Conservation (phyloP, 2,888 invertebrate species). For the Mechanitis mazaeus region DNA sequence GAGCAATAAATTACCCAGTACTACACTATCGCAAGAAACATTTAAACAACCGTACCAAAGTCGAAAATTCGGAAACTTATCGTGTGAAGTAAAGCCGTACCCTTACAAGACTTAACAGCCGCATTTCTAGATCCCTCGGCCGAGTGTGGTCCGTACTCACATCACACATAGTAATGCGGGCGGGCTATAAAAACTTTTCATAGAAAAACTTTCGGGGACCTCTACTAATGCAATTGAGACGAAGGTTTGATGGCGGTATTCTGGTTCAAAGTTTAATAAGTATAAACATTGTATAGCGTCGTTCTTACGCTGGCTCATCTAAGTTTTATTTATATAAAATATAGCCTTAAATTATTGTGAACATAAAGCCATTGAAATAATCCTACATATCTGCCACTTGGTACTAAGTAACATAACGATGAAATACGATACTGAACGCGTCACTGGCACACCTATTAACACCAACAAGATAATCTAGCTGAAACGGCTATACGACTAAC, state of each 20-base stretch:
- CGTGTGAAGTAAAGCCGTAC: slow-evolving; percentile 28
- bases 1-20: slow-evolving; percentile 2
- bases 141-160: slow-evolving; percentile 40
- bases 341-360: background rate
- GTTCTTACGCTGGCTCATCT: too few species aligned
- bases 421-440: background rate
- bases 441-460: background rate
- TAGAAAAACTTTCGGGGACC: slow-evolving; percentile 32
- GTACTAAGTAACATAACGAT: background rate
- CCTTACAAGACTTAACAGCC: slow-evolving; percentile 30
- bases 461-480: slow-evolving; percentile 8
- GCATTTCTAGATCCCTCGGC: slow-evolving; percentile 39
- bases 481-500: slow-evolving; percentile 1
- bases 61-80: slow-evolving; percentile 22
- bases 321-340: too few species aligned
- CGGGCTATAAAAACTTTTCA: slow-evolving; percentile 34
- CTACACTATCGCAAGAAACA: background rate
- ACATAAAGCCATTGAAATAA: slow-evolving; percentile 8
- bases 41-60: slow-evolving; percentile 3
- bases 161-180: slow-evolving; percentile 40
- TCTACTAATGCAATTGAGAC: slow-evolving; percentile 20
- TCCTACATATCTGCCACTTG: too few species aligned
- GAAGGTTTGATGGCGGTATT: slow-evolving; percentile 18
- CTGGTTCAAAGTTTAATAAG: slow-evolving; percentile 19
- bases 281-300: slow-evolving; percentile 12